Percentiles rank a stretch among this genome's conserved stretches.
These are phyloP conservation scores for Odontothrips loti DNA, from an alignment of 2,888 invertebrate genomes.

Conservation along the genomic window DNA sequence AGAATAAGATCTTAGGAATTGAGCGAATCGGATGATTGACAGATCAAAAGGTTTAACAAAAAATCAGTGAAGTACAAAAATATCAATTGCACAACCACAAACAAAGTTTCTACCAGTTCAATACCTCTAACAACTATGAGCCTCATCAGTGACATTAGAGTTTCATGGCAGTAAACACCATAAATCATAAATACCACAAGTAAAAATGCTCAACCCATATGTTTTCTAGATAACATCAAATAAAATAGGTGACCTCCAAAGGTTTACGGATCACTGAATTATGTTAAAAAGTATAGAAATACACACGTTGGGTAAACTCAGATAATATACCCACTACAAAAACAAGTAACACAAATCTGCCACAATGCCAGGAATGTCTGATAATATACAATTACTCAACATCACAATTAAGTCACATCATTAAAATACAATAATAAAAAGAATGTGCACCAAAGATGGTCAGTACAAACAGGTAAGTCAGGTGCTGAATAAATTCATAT, in stretches of 20 bases:
- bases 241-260: no score
- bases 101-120: neutral
- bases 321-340: neutral
- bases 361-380: neutral
- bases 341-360: neutral
- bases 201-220: no score
- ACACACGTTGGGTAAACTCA: neutral
- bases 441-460: neutral
- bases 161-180: no score
- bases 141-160: neutral
- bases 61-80: neutral
- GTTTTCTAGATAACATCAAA: no score
- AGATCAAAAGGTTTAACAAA: neutral
- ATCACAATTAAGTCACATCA: neutral
- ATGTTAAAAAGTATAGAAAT: neutral
- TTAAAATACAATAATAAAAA: neutral
- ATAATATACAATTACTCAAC: neutral
- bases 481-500: neutral
- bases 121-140: neutral
- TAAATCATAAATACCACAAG: no score
- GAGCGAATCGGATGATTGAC: neutral
- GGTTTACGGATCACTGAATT: no score
- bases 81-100: neutral
- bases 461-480: conserved; percentile 3
- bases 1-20: neutral